Base-by-base conservation (phyloP, 1,140 invertebrate species). In the Apolygus lucorum region DNA sequence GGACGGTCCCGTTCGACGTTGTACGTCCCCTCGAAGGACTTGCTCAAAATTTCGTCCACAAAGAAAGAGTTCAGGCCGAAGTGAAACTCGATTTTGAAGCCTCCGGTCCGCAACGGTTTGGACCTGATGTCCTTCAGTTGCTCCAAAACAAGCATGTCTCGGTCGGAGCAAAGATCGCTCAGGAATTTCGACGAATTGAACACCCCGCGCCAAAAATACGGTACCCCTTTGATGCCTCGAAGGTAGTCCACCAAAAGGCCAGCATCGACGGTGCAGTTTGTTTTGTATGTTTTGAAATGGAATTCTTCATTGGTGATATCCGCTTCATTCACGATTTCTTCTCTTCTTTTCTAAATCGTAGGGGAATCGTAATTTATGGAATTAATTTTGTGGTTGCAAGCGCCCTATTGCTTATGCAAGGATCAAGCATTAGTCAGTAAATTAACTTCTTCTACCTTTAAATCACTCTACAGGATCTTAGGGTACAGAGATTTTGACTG, bases 141-240 rank as follows among this genome's bases (percentile, higher is more conserved):
- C 17, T 22, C 27, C 2, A 63, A 14, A 17, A 63, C 21, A 63
- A 25, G 62, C 27, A 17, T 17, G 27, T 63, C 62, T 63, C 27
- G 14, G 2, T 63, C 27, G 1, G 62, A 8, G 2, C 22, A 25
- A 2, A 63, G 22, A 4, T 22, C 21, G 2, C 22, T 63, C 2
- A 63, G 22, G 2, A 22, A 25, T 2, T n/a, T n/a, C 1, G 27
- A 24, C 22, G 62, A 63, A 27, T 25, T 14, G 22, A 63, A 63
- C 27, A 63, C 62, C 22, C 27, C 27, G 49, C 21, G 63, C 52
- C 49, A 69, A 22, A 70, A 69, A 68, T 52, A 68, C 54, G 29
- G 28, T 25, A 26, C n/a, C 21, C 52, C 70, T 42, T 27, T 24
- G 27, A 8, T 34, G 24, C 28, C 14, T 4, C 34, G 34, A 4